Conservation (phyloP, 2,797 vertebrate genomes). For the Rhabdophis nuchalis region DNA sequence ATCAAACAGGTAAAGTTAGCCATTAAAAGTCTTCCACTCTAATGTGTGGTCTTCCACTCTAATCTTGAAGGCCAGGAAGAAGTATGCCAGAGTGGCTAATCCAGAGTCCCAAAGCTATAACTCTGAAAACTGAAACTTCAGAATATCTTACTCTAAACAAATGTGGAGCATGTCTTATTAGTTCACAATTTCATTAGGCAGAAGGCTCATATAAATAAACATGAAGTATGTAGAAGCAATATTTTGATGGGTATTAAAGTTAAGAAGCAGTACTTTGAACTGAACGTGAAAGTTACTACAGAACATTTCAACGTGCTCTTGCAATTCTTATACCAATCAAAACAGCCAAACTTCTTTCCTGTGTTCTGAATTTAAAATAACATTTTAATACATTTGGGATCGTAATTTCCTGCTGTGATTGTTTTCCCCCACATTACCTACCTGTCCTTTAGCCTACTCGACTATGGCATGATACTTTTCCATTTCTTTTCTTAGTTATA, state of each 20-base stretch:
- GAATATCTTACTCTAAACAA: not conserved
- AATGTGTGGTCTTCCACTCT: not conserved
- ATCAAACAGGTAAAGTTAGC: not conserved
- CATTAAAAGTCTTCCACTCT: not conserved
- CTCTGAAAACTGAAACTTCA: not conserved
- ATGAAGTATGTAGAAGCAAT: not conserved
- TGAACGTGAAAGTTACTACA: not conserved
- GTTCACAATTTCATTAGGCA: not conserved
- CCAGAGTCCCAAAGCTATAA: not conserved
- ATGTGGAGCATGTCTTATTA: not conserved
- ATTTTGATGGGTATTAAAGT: not conserved
- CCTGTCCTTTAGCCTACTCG: not conserved
- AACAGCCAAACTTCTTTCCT: not conserved
- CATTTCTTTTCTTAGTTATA: not conserved
- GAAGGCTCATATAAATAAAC: not conserved
- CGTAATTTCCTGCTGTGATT: not conserved
- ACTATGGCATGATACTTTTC: too few relatives aligned
- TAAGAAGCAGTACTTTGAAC: not conserved
- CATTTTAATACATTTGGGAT: not conserved
- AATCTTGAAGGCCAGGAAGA: not conserved
- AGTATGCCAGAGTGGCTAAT: not conserved
- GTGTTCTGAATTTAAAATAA: not conserved
- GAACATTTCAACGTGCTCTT: not conserved
- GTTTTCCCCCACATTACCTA: not conserved
- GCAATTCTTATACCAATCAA: not conserved